Conservation (phyloP, 2,888 invertebrate genomes). For the Cheilosia soror region DNA sequence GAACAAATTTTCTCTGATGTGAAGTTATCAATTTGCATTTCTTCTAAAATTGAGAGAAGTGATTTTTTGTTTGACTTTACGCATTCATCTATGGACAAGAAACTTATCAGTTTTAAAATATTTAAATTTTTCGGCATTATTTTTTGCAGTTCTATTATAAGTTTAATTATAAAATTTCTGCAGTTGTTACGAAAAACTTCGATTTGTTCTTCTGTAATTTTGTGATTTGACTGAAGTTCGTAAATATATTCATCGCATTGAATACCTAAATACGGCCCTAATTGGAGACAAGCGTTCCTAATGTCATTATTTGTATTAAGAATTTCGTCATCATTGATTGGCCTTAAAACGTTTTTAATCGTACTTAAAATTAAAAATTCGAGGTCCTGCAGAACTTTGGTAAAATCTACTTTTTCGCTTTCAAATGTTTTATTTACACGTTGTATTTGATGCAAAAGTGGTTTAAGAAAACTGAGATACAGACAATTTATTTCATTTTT, state of each 20-base stretch:
- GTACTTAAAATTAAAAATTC: not conserved
- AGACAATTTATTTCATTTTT: not conserved
- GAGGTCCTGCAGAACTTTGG: not conserved
- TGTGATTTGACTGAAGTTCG: not conserved
- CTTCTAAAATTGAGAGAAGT: not conserved
- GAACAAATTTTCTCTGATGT: no score
- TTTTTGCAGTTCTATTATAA: constrained; percentile 7
- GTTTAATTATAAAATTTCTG: not conserved
- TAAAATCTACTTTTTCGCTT: not conserved
- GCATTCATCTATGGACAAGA: not conserved
- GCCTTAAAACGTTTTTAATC: not conserved
- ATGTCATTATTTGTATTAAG: no score
- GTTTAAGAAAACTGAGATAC: constrained; percentile 8
- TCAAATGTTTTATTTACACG: not conserved
- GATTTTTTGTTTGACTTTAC: not conserved
- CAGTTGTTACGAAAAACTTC: not conserved
- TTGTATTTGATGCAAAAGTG: not conserved
- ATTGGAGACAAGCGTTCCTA: no score
- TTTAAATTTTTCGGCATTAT: constrained; percentile 5
- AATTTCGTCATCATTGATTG: not conserved
- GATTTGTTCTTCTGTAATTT: not conserved
- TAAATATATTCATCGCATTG: no score
- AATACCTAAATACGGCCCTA: no score
- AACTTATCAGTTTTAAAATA: constrained; percentile 3
- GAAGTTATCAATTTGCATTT: no score